Conservation (phyloP, 2,113 vertebrate species). For the Cebus imitator region DNA sequence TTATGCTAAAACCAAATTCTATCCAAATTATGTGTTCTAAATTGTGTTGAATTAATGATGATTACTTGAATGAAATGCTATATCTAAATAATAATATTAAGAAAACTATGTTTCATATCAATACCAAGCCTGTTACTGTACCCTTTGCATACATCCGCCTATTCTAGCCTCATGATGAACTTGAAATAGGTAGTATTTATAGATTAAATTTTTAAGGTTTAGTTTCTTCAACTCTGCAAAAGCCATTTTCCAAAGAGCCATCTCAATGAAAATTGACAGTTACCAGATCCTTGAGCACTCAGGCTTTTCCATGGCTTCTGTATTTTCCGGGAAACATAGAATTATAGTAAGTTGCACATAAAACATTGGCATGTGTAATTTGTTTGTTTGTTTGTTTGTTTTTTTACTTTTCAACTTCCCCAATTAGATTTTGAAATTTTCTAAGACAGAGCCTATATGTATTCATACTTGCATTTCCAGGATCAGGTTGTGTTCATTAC, state of each 20-base stretch:
- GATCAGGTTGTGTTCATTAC: not conserved
- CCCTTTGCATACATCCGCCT: fast-evolving
- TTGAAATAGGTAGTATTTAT: too few relatives aligned
- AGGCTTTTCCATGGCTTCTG: not conserved
- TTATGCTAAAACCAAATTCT: not conserved
- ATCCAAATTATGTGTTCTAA: not conserved
- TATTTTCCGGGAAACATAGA: not conserved
- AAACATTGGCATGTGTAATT: not conserved
- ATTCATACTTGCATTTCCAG: not conserved
- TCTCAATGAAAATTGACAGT: not conserved
- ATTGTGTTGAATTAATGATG: not conserved
- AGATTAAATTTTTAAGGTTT: not conserved
- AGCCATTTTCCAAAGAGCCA: not conserved
- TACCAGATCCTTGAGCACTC: not conserved
- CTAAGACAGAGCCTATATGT: not conserved
- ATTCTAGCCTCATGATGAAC: not conserved
- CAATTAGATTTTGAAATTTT: not conserved
- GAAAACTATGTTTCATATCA: not conserved
- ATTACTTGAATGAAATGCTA: not conserved
- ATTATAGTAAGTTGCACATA: not conserved
- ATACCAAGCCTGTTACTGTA: too few relatives aligned
- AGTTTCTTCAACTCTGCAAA: not conserved
- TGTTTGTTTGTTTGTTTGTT: too few relatives aligned
- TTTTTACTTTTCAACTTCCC: not conserved
- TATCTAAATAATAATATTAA: not conserved